These are phyloP conservation scores for Tanypteryx hageni DNA, from an alignment of 2,888 invertebrate genomes.

Conservation along the genomic window DNA sequence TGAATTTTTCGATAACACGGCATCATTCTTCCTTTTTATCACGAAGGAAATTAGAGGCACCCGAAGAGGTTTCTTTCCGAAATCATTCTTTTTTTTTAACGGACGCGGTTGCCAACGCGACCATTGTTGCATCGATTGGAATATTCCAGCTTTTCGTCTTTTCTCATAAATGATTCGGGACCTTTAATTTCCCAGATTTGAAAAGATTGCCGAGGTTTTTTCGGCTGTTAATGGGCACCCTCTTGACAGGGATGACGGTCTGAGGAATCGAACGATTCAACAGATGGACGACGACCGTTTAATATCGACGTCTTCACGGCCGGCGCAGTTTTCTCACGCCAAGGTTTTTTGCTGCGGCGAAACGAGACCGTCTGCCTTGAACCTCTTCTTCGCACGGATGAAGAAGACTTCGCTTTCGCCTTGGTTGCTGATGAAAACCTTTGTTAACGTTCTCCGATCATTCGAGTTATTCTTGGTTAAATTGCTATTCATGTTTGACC, in stretches of 20 bases:
- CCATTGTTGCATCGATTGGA: not conserved
- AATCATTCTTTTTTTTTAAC: not conserved
- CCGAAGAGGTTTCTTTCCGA: not conserved
- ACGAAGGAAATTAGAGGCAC: not conserved
- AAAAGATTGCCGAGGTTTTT: not conserved
- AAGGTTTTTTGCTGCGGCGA: not conserved
- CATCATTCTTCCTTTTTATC: not conserved
- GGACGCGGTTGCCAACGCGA: not conserved
- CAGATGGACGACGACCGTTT: not conserved
- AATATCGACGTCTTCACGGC: constrained; percentile 6
- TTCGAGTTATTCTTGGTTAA: no score
- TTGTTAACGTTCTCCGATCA: no score
- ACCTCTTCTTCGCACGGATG: not conserved
- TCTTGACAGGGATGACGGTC: not conserved
- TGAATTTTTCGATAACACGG: not conserved
- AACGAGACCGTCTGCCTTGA: not conserved
- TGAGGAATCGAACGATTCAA: not conserved
- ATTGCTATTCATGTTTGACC: no score
- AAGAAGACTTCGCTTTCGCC: not conserved
- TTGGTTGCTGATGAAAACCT: not conserved
- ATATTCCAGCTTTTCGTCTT: not conserved
- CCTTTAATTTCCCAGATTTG: not conserved
- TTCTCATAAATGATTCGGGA: not conserved
- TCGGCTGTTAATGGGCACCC: not conserved
- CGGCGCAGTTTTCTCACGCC: not conserved